Evolutionary conservation across 2,888 invertebrate species (phyloP), one percentile per base, ranked within the genome.

Genomic region (Harmothoe impar): DNA sequence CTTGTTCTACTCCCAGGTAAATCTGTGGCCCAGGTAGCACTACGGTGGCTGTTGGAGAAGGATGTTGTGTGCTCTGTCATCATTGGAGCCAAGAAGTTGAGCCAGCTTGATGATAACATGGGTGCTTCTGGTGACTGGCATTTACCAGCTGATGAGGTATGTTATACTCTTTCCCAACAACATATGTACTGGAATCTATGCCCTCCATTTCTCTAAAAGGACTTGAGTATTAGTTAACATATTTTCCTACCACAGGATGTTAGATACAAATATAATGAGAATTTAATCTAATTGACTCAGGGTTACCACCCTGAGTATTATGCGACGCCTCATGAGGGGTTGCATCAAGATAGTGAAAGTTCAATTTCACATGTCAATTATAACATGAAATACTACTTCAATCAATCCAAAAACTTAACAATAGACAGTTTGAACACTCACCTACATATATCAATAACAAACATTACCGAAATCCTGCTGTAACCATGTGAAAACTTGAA

Each of bases 1-100:
- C 7, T 62, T 62, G 20, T n/a, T 62, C 7, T 62, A n/a, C 12
- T 43, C n/a, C 3, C 56, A 90, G 90, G 31, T 56, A 56, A 62
- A 31, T 29, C 84, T 20, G 77, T 88, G 52, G 85, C 90, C 29
- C 90, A 90, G 88, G 90, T 90, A 72, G 93, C 94, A 0, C 72
- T 95, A 10, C 91, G 94, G 1, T 95, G 95, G 95, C 90, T 94
- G 25, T 91, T 95, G 10, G 94, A 94, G 92, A 93, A 94, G 89
- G 92, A 93, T 15, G 90, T 93, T 33, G 94, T 94, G 31, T 89
- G 94, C 0, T 94, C 94, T 10, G 94, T 94, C 0, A 93, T 95
- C 51, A 93, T 94, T 52, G 95, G 95, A 0, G 94, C 94, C 29
- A 94, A 93, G 33, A 94, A 93, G 15, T 54, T 94, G 33, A 68